These are phyloP conservation scores for Columba guinea DNA, from an alignment of 2,797 vertebrate species.

Conservation along the genomic window DNA sequence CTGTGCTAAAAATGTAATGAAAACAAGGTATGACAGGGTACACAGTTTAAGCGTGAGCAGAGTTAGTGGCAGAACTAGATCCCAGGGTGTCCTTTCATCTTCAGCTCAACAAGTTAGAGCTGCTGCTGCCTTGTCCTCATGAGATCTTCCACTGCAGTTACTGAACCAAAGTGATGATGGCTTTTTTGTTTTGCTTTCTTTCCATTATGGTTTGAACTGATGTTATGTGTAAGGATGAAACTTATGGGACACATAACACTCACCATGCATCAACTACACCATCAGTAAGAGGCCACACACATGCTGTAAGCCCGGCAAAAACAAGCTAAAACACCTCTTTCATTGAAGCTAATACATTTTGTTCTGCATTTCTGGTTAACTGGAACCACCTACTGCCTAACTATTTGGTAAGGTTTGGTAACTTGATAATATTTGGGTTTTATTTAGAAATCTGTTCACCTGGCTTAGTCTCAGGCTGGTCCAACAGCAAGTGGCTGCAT, in stretches of 20 bases:
- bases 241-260: not conserved
- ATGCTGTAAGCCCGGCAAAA: not conserved
- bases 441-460: not conserved
- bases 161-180: not conserved
- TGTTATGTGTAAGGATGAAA: not conserved
- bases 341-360: not conserved
- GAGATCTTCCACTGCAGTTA: not conserved
- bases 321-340: not conserved
- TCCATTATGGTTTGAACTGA: not conserved
- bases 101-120: not conserved
- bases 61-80: constrained; percentile 6
- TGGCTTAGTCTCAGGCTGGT: not conserved
- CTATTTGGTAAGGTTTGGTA: not conserved
- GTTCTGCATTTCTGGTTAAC: not conserved
- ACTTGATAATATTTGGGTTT: not conserved
- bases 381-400: not conserved
- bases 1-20: not conserved
- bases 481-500: not conserved
- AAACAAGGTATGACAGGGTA: not conserved
- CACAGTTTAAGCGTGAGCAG: not conserved
- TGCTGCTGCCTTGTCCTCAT: not conserved
- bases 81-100: constrained; percentile 1
- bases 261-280: not conserved
- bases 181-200: not conserved
- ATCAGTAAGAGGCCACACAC: not conserved